Base-by-base conservation (phyloP, 2,797 vertebrate species). In the Coranthus polyacanthus region DNA sequence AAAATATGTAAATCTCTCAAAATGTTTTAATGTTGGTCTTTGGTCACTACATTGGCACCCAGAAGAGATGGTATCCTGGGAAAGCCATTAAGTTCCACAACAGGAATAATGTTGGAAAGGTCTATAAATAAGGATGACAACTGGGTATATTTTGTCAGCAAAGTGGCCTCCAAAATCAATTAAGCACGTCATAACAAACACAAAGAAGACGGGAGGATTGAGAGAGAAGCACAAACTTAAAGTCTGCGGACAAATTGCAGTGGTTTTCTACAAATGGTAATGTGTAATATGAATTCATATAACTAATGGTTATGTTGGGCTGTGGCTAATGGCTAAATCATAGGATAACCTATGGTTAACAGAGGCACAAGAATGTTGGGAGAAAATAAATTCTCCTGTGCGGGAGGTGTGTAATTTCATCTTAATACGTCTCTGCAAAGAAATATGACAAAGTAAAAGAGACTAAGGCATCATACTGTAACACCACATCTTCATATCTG, bases 251-350 rank as follows among this genome's bases (percentile, higher is more conserved):
- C 85, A 88, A 88, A 86, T 84, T 80, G 66, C 68, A 61, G 78
- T 44, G 66, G 70, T 84, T 87, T 87, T 79, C 63, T 65, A 56
- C 75, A 84, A 81, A 79, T 76, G 75, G 65, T 78, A 79, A 86
- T 81, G 64, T 85, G 66, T 74, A 57, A 82, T 75, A 74, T 68
- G 72, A 82, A 83, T 83, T 74, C 56, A 41, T 81, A 63, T 64
- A 78, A 82, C 53, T 81, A 82, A 85, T 83, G 72, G 75, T 75
- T 83, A 81, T 65, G 64, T 74, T 70, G 78, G 75, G 66, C 47
- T 79, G 81, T 73, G 82, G 81, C 67, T 80, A 77, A 84, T 84
- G 65, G 62, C 59, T 81, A 47, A 81, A 87, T 89, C 71, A 79
- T 53, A 79, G 75, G 70, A 84, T 80, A 73, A 74, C 67, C 71